Base-by-base conservation (phyloP, 2,888 invertebrate genomes). In the Hermaeophaga mercurialis region DNA sequence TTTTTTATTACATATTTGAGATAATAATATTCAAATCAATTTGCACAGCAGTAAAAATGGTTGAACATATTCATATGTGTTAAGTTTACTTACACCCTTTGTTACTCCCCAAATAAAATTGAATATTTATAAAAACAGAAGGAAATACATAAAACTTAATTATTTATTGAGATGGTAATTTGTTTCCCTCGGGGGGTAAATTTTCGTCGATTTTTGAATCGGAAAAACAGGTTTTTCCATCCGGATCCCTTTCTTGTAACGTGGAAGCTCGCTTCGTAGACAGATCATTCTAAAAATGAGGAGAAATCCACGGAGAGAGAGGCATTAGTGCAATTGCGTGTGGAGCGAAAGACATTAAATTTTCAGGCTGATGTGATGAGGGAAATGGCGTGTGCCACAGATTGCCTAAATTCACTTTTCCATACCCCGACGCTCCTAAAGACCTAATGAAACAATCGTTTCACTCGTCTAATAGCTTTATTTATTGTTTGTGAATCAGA, bases 251-350 rank as follows among this genome's bases (percentile, higher is more conserved):
- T 38, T 34, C 33, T 28, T 46, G 41, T 17, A 12, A 2, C 31
- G 12, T 31, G 1, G 11, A 12, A 9, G 31, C 31, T 28, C 28
- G 12, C 6, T 22, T 22, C 6, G 52, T 3, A 14, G 43, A 24
- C 26, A 62, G 56, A 57, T 54, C 59, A 59, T 58, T 58, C 58
- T 49, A 49, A 59, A 62, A 59, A 62, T 70, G 71, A 68, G 66
- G 66, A 69, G 69, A 71, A 72, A 71, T 70, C 70, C 66, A 72
- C 69, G 71, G 39, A 39, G 39, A 24, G 24, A 43, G 41, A 72
- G 62, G 57, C 66, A 69, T 76, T 74, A 76, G 73, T 65, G 74
- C 74, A 76, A 76, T 76, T 75, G 76, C 74, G 74, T 75, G 75
- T 73, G 69, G 67, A 70, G 69, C 70, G 64, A 73, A 56, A 73